A percentile compares a stretch with the other conserved stretches of the same genome.
These are phyloP conservation scores for Rhagologus leucostigma DNA, from an alignment of 2,113 vertebrate species.

Conservation along the genomic window DNA sequence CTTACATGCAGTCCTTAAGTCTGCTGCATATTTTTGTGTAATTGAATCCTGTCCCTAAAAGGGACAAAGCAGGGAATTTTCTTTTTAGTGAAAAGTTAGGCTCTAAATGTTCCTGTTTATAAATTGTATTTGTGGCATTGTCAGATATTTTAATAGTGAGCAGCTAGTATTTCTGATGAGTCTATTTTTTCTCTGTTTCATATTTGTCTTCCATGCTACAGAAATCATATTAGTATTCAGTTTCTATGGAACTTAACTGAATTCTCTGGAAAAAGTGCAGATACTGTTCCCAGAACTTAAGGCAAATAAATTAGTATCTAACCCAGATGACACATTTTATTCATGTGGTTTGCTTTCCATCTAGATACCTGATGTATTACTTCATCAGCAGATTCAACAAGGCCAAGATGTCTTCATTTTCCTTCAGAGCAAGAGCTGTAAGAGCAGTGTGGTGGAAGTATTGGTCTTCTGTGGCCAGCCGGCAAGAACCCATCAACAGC, in stretches of 20 bases:
- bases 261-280: constrained; percentile 19
- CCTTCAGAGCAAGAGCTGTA: constrained; percentile 50
- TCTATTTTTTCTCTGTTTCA: background rate
- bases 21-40: constrained; percentile 55
- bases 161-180: background rate
- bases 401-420: constrained; percentile 78
- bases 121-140: background rate
- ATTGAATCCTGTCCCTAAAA: constrained; percentile 66
- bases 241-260: background rate
- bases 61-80: constrained; percentile 29
- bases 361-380: constrained; percentile 72
- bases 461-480: constrained; percentile 37
- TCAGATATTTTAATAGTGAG: background rate
- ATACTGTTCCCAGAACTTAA: constrained; percentile 1
- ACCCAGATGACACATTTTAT: background rate
- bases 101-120: constrained; percentile 32
- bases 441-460: constrained; percentile 12
- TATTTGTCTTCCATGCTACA: constrained; percentile 20
- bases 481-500: constrained; percentile 51
- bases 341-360: constrained; percentile 20
- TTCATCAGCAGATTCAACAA: constrained; percentile 63
- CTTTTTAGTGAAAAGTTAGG: constrained; percentile 53
- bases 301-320: background rate
- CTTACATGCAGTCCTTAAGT: constrained; percentile 49
- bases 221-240: constrained; percentile 8